Base-by-base conservation (phyloP, 2,797 vertebrate species). In the Sebastes trivittatus region DNA sequence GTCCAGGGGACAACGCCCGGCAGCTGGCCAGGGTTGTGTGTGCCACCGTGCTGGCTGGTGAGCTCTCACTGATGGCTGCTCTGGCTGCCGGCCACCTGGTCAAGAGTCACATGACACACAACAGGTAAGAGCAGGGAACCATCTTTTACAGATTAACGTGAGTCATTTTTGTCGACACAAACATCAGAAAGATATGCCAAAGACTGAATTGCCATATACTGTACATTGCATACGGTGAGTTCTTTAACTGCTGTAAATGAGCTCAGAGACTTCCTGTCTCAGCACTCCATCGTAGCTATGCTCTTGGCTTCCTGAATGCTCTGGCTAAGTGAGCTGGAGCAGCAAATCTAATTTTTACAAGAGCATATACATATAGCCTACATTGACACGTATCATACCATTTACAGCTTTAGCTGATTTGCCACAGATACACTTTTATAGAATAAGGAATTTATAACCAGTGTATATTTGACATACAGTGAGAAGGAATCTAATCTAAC, bases 21-120 rank as follows among this genome's bases (percentile, higher is more conserved):
- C 97, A 98, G 91, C 96, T 99, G 67, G 98, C 98, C 75, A 95
- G 95, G 78, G 96, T 99, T 2, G 97, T 99, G 9, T 99, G 98
- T 73, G 97, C 95, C 25, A 98, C 98, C 0, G 98, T 99, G 42
- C 93, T 99, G 94, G 98, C 98, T 20, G 98, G 98, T 75, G 98
- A 99, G 23, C 89, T 99, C 14, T 99, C 98, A 2, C 95, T 99
- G 8, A 98, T 99, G 97, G 94, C 98, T 77, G 98, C 98, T 7
- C 90, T 99, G 78, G 96, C 98, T 71, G 97, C 97, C 5, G 98
- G 98, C 9, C 98, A 99, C 85, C 94, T 99, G 59, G 98, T 99
- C 75, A 97, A 95, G 94, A 99, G 98, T 94, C 98, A 99, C 94
- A 98, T 99, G 98, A 96, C 96, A 52, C 98, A 99, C 94, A 99